These are phyloP conservation scores for Pipistrellus kuhlii DNA, from an alignment of 2,797 vertebrate genomes.

Conservation along the genomic window DNA sequence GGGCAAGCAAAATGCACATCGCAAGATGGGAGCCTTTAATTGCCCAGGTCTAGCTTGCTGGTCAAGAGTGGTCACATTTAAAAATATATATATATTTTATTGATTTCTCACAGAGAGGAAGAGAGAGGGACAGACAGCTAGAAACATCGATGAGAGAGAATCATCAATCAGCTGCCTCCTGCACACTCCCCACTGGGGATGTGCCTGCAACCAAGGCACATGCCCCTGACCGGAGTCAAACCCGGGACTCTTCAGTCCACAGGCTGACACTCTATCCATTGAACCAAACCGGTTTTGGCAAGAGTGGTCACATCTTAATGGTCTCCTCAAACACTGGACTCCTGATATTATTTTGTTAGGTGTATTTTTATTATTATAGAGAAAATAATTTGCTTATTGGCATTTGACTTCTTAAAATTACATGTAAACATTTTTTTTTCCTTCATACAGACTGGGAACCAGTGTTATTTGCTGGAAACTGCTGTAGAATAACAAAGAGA, in stretches of 20 bases:
- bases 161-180: no score
- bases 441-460: neutral
- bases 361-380: neutral
- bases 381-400: neutral
- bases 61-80: neutral
- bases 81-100: no score
- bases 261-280: no score
- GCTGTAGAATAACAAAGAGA: neutral
- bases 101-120: no score
- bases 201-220: no score
- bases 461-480: neutral
- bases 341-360: neutral
- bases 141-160: no score
- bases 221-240: no score
- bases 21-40: neutral
- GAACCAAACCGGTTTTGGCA: no score
- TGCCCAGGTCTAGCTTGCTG: neutral
- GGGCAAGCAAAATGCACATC: neutral
- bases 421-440: neutral
- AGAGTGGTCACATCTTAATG: neutral
- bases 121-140: no score
- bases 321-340: neutral
- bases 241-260: no score
- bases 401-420: constrained; percentile 3
- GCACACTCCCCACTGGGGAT: no score